Conservation (phyloP, 64 coral and sea anemone genomes). For the Trachythela sp. region DNA sequence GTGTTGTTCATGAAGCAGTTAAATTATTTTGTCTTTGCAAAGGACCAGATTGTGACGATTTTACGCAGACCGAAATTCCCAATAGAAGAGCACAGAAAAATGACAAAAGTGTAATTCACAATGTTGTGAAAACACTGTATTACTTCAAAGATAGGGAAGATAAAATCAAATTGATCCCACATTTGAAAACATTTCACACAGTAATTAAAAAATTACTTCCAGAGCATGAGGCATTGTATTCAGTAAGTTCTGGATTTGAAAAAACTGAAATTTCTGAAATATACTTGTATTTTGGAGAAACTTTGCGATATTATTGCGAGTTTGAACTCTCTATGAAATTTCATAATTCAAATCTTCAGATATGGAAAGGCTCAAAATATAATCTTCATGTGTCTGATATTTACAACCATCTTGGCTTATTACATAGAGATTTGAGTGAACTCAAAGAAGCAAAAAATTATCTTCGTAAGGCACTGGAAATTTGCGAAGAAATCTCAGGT, state of each 20-base stretch:
- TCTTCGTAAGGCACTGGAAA: too few relatives aligned
- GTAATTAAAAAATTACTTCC: slow-evolving; percentile 9
- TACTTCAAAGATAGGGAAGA: not conserved
- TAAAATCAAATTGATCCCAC: not conserved
- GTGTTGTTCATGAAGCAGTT: too few relatives aligned
- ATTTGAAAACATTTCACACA: not conserved
- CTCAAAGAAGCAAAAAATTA: not conserved
- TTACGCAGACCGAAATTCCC: not conserved
- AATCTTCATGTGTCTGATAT: not conserved
- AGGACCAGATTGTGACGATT: not conserved
- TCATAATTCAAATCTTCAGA: not conserved
- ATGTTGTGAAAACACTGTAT: not conserved
- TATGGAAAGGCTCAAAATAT: not conserved
- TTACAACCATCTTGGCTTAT: not conserved
- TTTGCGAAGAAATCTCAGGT: too few relatives aligned
- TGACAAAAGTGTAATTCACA: not conserved
- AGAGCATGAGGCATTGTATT: slow-evolving; percentile 6
- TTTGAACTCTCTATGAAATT: not conserved
- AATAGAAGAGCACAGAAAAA: not conserved
- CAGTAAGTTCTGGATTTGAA: not conserved
- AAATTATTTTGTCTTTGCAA: not conserved
- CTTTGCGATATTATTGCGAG: not conserved
- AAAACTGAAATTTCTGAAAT: not conserved
- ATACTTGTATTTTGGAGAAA: not conserved
- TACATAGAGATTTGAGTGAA: too few relatives aligned